Percentiles rank a stretch among this genome's conserved stretches.
Conservation (phyloP, 2,797 vertebrate species). For the Amniataba percoides region DNA sequence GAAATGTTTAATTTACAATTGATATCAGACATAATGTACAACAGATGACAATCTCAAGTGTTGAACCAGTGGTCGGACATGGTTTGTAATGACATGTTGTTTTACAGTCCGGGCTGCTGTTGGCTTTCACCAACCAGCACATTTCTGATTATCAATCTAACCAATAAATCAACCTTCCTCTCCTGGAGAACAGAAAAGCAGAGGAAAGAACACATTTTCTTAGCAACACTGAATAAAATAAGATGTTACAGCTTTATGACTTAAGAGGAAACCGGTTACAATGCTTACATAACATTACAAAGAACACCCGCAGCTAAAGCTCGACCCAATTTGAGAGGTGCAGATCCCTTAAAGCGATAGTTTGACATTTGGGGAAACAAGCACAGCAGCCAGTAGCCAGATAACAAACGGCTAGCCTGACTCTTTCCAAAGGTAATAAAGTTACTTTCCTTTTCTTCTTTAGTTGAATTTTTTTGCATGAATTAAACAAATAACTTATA, state of each 20-base stretch:
- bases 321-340: conserved; percentile 7
- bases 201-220: neutral
- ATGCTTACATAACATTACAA: conserved; percentile 23
- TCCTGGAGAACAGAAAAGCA: conserved; percentile 16
- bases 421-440: neutral
- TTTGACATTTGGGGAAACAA: neutral
- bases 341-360: neutral
- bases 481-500: neutral
- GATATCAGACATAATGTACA: conserved; percentile 13
- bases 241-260: neutral
- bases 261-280: conserved; percentile 8
- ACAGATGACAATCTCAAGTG: neutral
- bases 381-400: too few relatives aligned
- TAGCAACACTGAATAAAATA: neutral
- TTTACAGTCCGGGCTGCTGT: neutral
- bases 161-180: neutral
- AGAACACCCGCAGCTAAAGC: conserved; percentile 10
- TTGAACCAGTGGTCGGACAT: conserved; percentile 7
- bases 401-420: neutral
- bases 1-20: conserved; percentile 2
- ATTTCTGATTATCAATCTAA: conserved; percentile 1
- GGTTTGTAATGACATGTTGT: conserved; percentile 7
- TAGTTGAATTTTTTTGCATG: neutral
- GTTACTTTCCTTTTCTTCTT: too few relatives aligned
- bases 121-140: conserved; percentile 6